Evolutionary conservation across 2,113 vertebrate genomes (phyloP), one percentile per base, ranked within the genome.

Genomic region (Nothoprocta pentlandii): DNA sequence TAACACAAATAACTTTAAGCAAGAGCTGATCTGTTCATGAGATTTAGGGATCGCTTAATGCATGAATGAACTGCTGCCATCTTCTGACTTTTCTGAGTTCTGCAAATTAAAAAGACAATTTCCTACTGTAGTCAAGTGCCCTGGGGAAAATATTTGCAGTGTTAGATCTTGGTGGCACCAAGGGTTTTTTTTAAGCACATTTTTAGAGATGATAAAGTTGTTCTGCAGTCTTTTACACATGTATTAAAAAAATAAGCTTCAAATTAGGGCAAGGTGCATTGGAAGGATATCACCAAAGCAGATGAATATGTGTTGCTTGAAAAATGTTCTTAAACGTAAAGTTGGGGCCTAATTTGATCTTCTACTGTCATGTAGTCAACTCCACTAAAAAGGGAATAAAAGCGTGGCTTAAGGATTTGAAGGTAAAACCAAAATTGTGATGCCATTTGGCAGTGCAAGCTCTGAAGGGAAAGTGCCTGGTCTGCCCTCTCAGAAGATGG

Each of bases 51-150:
- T 88, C 59, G 87, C 91, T 94, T 95, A 94, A 94, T 95, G 96
- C 94, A 96, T 90, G 94, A 96, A 96, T 96, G 95, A 97, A 77
- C 92, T 97, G 96, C 96, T 97, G 97, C 97, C 95, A 97, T 95
- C 97, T 97, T 96, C 97, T 95, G 96, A 96, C 96, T 96, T 95
- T 78, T 88, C 79, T 67, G 76, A 86, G 86, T 95, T 94, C 96
- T 97, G 95, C 97, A 97, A 97, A 97, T 97, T 92, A 91, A 92
- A 91, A 91, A 91, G 94, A 91, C 80, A 61, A 34, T 59, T 92
- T 89, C 89, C 70, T 91, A 67, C 88, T 79, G 54, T 71, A 91
- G 89, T 91, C 93, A 82, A 81, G 73, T 71, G 92, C 89, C 95
- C 42, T 49, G 73, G 64, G 93, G 83, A 73, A 90, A 93, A 95